Evolutionary conservation across 30 jellyfish, hydroid and myxozoan species (phyloP).

Genomic region (Hydra vulgaris): DNA sequence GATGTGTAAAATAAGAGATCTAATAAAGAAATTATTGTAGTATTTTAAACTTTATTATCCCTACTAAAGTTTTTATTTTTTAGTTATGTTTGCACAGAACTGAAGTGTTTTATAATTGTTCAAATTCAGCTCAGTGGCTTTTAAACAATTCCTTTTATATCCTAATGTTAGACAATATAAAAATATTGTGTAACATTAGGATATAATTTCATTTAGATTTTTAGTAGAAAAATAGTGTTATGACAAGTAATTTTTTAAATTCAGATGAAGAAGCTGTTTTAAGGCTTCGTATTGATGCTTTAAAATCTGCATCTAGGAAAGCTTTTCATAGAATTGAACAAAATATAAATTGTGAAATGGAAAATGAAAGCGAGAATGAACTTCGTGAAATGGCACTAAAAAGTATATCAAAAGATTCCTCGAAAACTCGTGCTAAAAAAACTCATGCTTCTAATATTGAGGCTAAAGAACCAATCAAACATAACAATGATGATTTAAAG

Average conservation of each 20-base stretch:
- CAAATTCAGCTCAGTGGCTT: too few species aligned
- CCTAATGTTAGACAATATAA: too few species aligned
- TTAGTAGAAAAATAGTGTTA: not conserved
- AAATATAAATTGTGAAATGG: not conserved
- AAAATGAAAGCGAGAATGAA: not conserved
- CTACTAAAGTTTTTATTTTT: too few species aligned
- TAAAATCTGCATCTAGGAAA: conserved; percentile 14
- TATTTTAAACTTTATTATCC: too few species aligned
- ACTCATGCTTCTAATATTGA: not conserved
- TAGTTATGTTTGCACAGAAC: too few species aligned
- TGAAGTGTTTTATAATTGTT: too few species aligned
- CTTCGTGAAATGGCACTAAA: not conserved
- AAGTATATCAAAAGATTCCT: not conserved
- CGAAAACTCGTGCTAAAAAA: not conserved
- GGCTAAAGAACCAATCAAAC: not conserved
- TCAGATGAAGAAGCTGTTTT: conserved; percentile 26
- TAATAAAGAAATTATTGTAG: too few species aligned
- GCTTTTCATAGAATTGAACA: not conserved
- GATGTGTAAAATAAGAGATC: too few species aligned
- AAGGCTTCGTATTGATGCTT: conserved; percentile 20
- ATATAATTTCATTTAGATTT: too few species aligned
- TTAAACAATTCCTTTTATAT: too few species aligned
- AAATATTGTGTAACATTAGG: too few species aligned
- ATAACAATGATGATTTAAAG: conserved; percentile 1
- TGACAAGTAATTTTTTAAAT: not conserved